phyloP scores from a whole-genome alignment of 2,113 vertebrate species.

The Tragelaphus imberbis region DNA sequence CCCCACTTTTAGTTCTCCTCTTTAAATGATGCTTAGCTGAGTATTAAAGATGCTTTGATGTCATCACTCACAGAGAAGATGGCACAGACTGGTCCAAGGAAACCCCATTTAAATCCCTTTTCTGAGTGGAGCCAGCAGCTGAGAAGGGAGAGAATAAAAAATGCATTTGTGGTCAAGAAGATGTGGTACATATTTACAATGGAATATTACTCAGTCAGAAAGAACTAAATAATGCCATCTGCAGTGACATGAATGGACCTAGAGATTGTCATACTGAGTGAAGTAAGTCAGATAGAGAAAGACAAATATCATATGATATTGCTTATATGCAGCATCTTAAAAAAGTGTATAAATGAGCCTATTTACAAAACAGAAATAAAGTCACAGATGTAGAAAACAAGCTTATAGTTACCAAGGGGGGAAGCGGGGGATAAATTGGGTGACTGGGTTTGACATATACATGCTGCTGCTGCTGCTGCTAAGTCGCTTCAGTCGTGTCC shows the following conservation, averaged over 20 bases:
- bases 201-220: not conserved
- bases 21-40: not conserved
- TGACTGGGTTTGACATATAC: not conserved
- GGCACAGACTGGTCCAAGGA: conserved; percentile 75
- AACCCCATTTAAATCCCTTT: conserved; percentile 74
- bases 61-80: conserved; percentile 74
- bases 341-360: not conserved
- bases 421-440: not conserved
- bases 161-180: not conserved
- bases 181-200: not conserved
- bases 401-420: not conserved
- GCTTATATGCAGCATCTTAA: not conserved
- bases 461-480: too few relatives aligned
- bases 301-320: not conserved
- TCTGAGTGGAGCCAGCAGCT: conserved; percentile 78
- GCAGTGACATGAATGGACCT: not conserved
- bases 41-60: not conserved
- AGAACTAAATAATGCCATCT: not conserved
- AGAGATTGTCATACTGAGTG: not conserved
- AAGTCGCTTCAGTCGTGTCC: too few relatives aligned
- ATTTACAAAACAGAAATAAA: not conserved
- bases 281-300: not conserved
- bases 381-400: not conserved
- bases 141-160: not conserved
- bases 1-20: not conserved